Evolutionary conservation across 2,113 vertebrate genomes (phyloP).

Genomic region (Tachysurus fulvidraco): DNA sequence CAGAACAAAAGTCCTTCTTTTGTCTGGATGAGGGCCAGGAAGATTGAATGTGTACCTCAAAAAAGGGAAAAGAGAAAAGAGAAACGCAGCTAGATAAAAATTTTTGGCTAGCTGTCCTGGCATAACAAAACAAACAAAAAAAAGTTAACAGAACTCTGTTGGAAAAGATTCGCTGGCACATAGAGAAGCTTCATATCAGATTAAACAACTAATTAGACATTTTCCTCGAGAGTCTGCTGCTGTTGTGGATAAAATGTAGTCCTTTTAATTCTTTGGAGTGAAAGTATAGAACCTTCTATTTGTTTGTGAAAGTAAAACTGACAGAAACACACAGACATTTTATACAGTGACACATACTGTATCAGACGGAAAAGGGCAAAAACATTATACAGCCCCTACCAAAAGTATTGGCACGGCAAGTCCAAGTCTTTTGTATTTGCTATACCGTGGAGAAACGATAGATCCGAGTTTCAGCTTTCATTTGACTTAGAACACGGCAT

Average conservation of each 20-base stretch:
- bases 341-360: neutral
- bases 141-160: conserved; percentile 3
- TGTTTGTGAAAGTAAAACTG: neutral
- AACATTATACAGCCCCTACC: neutral
- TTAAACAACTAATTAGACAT: conserved; percentile 10
- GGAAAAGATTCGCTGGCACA: neutral
- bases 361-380: neutral
- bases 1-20: conserved; percentile 19
- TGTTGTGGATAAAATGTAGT: neutral
- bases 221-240: neutral
- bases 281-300: neutral
- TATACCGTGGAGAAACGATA: neutral
- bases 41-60: neutral
- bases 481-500: neutral
- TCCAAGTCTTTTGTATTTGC: neutral
- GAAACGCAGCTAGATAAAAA: conserved; percentile 22
- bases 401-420: neutral
- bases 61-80: neutral
- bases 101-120: conserved; percentile 1
- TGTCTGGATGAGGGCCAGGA: conserved; percentile 13
- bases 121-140: neutral
- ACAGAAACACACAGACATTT: neutral
- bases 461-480: neutral
- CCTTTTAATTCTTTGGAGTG: neutral
- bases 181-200: neutral